Conservation (phyloP, 2,113 vertebrate species). For the Columbina picui region DNA sequence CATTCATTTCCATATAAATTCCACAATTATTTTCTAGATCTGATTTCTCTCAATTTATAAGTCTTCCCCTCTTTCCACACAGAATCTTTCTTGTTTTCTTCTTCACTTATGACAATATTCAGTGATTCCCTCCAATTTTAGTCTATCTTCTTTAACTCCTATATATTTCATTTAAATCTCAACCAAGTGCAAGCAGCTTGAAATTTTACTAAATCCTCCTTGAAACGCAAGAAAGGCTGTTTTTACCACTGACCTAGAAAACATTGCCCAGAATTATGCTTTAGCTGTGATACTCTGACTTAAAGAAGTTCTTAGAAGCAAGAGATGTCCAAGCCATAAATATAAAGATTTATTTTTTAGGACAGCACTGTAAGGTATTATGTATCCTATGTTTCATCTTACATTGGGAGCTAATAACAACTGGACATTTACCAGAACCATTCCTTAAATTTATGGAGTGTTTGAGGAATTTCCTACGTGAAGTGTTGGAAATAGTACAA, state of each 20-base stretch:
- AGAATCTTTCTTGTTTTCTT: not conserved
- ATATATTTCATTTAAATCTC: not conserved
- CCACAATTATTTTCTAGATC: not conserved
- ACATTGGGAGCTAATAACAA: not conserved
- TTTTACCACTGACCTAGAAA: conserved; percentile 3
- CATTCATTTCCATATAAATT: not conserved
- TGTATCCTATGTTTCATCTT: not conserved
- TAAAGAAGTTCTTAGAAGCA: conserved; percentile 11
- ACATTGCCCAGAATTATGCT: not conserved
- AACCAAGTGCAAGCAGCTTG: not conserved
- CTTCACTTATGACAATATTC: not conserved
- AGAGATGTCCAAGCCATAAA: not conserved
- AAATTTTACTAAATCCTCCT: not conserved
- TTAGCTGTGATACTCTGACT: not conserved
- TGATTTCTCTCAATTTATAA: not conserved
- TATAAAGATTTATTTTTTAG: not conserved
- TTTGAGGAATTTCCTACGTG: conserved; percentile 6
- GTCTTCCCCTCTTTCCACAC: not conserved
- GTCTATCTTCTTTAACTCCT: not conserved
- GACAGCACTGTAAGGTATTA: not conserved
- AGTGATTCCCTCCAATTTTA: not conserved
- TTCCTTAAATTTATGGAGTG: conserved; percentile 27
- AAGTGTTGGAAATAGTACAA: not conserved
- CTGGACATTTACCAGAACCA: not conserved
- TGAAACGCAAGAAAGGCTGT: not conserved